A percentile compares a stretch with the other conserved stretches of the same genome.
phyloP scores from a whole-genome alignment of 1,140 invertebrate species.

The Macrotrachela quadricornifera region DNA sequence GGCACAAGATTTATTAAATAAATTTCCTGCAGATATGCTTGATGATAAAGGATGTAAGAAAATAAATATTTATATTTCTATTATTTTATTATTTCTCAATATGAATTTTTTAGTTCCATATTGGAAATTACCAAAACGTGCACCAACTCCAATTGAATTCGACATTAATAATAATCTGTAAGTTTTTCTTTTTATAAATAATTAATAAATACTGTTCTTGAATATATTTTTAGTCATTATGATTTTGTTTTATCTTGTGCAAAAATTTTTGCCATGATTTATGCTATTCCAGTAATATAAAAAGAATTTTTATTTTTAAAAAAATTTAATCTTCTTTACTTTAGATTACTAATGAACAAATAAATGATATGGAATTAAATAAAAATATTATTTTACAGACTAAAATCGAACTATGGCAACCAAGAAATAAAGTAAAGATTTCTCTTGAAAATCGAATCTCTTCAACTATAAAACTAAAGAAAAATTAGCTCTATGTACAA shows the following conservation, averaged over 20 bases:
- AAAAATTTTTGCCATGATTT: conserved; percentile 17
- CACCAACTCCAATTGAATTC: conserved; percentile 22
- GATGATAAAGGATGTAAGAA: background rate
- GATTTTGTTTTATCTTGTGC: conserved; percentile 19
- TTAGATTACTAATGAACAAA: no score
- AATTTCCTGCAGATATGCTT: conserved; percentile 21
- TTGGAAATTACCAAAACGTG: conserved; percentile 25
- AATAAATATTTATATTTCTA: background rate
- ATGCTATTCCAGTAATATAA: conserved; percentile 6
- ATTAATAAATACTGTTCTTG: no score
- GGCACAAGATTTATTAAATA: conserved; percentile 26
- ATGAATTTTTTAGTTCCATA: conserved; percentile 16
- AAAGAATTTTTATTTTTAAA: no score
- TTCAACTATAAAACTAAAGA: no score
- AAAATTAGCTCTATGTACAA: no score
- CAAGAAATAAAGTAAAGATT: no score
- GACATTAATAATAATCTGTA: conserved; percentile 16
- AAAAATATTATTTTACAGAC: no score
- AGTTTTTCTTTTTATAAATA: conserved; percentile 10
- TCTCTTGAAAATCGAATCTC: no score
- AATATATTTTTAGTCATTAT: conserved; percentile 20
- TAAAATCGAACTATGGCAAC: no score
- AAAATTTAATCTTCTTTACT: no score
- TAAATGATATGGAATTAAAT: no score
- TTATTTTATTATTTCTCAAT: background rate